A percentile compares a stretch with the other conserved stretches of the same genome.
phyloP scores from a whole-genome alignment of 1,140 invertebrate genomes.

The Drosophila lini region DNA sequence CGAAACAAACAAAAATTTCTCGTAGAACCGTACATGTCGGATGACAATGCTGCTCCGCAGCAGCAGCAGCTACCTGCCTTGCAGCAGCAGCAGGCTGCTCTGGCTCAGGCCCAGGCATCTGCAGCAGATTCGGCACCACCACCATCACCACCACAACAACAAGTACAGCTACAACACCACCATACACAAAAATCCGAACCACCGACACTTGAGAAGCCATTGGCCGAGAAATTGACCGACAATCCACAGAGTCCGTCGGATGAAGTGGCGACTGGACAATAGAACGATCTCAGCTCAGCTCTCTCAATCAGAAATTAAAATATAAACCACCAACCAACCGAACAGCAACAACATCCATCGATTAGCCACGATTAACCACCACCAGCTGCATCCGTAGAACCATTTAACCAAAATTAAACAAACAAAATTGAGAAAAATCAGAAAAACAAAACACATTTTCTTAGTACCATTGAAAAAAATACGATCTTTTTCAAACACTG shows the following conservation, averaged over 20 bases:
- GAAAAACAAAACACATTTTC: conserved; percentile 65
- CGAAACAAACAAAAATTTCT: conserved; percentile 61
- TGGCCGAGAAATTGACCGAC: conserved; percentile 77
- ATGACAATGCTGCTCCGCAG: conserved; percentile 66
- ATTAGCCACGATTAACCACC: conserved; percentile 46
- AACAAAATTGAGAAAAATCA: conserved; percentile 34
- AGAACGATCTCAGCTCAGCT: conserved; percentile 42
- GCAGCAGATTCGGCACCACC: conserved; percentile 53
- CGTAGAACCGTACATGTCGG: conserved; percentile 78
- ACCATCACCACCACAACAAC: conserved; percentile 53
- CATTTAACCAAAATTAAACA: conserved; percentile 48
- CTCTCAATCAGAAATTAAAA: conserved; percentile 22
- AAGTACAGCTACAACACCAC: conserved; percentile 58
- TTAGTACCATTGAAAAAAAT: conserved; percentile 49
- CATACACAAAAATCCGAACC: conserved; percentile 74
- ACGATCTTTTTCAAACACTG: conserved; percentile 65
- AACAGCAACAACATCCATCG: conserved; percentile 51
- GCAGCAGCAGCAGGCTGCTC: conserved; percentile 58
- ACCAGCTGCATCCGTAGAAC: conserved; percentile 54
- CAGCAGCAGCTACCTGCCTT: conserved; percentile 54
- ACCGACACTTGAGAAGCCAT: conserved; percentile 80
- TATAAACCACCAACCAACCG: conserved; percentile 33
- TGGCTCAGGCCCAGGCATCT: conserved; percentile 50
- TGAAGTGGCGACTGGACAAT: conserved; percentile 76
- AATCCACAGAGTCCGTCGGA: conserved; percentile 71